These are phyloP conservation scores for Pollenia amentaria DNA, from an alignment of 2,888 invertebrate species.

Conservation along the genomic window DNA sequence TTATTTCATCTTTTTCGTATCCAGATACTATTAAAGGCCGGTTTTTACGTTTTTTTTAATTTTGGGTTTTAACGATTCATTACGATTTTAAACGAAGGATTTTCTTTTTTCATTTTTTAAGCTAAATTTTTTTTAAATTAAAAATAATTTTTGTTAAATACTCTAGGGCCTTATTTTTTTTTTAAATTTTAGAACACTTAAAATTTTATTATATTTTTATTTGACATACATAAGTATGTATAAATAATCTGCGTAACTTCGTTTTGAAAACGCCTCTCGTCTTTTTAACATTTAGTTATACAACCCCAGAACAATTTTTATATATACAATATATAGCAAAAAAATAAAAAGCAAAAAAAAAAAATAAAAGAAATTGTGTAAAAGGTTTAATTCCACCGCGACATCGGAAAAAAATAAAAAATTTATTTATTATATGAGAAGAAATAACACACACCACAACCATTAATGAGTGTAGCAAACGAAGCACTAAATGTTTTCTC, in stretches of 20 bases:
- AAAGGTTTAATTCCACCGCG: slow-evolving; percentile 65
- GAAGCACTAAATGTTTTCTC: slow-evolving; percentile 78
- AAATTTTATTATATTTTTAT: neutral
- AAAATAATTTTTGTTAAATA: neutral
- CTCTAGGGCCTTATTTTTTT: neutral
- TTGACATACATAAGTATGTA: slow-evolving; percentile 4
- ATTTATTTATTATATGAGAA: slow-evolving; percentile 40
- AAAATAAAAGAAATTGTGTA: slow-evolving; percentile 54
- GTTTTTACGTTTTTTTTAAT: slow-evolving; percentile 54
- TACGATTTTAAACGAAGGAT: slow-evolving; percentile 58
- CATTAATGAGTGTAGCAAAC: slow-evolving; percentile 79
- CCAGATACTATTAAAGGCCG: slow-evolving; percentile 72
- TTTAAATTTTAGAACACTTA: neutral
- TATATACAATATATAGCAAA: slow-evolving; percentile 24
- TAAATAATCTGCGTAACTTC: slow-evolving; percentile 25
- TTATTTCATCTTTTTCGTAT: slow-evolving; percentile 52
- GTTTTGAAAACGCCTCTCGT: slow-evolving; percentile 51
- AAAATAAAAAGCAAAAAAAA: slow-evolving; percentile 34
- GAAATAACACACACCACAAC: slow-evolving; percentile 75
- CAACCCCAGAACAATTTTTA: slow-evolving; percentile 59
- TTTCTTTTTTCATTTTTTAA: slow-evolving; percentile 19
- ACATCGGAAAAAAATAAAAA: slow-evolving; percentile 49
- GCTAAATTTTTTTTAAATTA: slow-evolving; percentile 6
- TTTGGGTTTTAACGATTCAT: slow-evolving; percentile 47
- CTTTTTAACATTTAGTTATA: slow-evolving; percentile 56